These are phyloP conservation scores for Hucho hucho DNA, from an alignment of 2,113 vertebrate species.

Conservation along the genomic window DNA sequence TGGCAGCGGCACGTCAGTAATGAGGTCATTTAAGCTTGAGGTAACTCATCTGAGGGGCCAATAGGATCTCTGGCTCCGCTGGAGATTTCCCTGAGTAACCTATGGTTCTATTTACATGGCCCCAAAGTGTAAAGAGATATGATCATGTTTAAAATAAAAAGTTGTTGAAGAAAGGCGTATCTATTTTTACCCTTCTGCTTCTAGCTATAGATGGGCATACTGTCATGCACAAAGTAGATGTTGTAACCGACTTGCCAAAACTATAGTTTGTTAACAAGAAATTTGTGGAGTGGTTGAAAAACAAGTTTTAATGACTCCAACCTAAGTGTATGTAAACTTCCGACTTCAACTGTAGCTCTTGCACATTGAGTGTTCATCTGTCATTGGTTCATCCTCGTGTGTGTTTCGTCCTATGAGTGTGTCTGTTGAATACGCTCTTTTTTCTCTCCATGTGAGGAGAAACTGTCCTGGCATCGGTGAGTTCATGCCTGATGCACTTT, in stretches of 20 bases:
- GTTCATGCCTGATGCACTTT: not conserved
- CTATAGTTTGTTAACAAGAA: too few species aligned
- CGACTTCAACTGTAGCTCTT: too few species aligned
- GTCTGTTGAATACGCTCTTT: not conserved
- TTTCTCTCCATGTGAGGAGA: not conserved
- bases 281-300: too few species aligned
- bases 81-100: not conserved
- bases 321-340: too few species aligned
- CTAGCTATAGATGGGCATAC: too few species aligned
- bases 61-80: not conserved
- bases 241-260: too few species aligned
- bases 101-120: not conserved
- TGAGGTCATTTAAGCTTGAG: conserved; percentile 1
- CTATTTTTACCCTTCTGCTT: too few species aligned
- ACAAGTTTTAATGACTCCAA: too few species aligned
- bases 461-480: not conserved
- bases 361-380: too few species aligned
- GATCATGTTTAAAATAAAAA: too few species aligned
- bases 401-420: not conserved
- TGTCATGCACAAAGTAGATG: too few species aligned
- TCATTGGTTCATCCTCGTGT: not conserved
- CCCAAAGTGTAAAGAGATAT: not conserved
- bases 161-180: too few species aligned
- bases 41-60: not conserved
- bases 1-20: conserved; percentile 10